Conservation (phyloP, 2,113 vertebrate species). For the Heterochromis multidens region DNA sequence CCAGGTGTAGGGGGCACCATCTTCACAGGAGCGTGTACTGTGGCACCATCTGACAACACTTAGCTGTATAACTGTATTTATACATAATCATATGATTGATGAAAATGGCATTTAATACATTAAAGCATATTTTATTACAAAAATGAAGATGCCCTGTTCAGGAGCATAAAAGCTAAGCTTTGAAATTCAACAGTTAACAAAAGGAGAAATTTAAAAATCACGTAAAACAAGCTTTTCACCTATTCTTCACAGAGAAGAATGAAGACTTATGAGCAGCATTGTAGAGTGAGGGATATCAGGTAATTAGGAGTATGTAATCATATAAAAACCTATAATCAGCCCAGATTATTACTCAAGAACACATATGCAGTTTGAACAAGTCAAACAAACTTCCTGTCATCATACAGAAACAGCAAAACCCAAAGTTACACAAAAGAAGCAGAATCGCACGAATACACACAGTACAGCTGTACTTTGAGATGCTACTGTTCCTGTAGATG, state of each 20-base stretch:
- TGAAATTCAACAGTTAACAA: background rate
- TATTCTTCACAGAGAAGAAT: background rate
- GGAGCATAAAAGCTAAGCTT: background rate
- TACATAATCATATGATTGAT: background rate
- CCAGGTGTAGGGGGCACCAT: background rate
- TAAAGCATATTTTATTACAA: background rate
- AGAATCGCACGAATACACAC: no score
- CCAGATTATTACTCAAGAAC: background rate
- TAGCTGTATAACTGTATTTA: background rate
- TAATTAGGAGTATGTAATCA: background rate
- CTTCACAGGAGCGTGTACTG: background rate
- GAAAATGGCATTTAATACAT: background rate
- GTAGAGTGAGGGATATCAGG: background rate
- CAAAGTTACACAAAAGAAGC: no score
- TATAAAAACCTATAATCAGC: background rate
- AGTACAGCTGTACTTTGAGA: no score
- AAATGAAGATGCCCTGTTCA: background rate
- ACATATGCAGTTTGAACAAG: background rate
- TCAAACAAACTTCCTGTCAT: background rate
- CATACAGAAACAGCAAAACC: no score
- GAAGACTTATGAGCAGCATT: background rate
- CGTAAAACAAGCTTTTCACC: background rate
- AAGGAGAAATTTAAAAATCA: background rate
- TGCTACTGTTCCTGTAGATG: no score
- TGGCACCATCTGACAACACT: accelerated